A percentile compares a stretch with the other conserved stretches of the same genome.
These are phyloP conservation scores for Agrotis puta DNA, from an alignment of 2,888 invertebrate genomes.

Conservation along the genomic window DNA sequence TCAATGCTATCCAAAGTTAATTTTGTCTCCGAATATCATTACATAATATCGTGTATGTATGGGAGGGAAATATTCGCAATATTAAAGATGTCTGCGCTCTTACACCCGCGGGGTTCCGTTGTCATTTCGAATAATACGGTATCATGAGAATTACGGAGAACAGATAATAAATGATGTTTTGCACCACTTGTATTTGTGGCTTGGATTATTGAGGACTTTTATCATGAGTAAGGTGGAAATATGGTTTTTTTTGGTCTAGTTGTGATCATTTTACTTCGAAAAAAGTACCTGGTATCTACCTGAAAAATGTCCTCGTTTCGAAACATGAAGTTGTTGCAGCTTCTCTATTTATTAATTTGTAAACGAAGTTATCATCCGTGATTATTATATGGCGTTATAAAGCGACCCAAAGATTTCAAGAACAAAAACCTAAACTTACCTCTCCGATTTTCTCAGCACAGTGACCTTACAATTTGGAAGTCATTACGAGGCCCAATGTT, in stretches of 20 bases:
- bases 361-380: too few relatives aligned
- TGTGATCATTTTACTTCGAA: not conserved
- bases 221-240: not conserved
- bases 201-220: not conserved
- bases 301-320: too few relatives aligned
- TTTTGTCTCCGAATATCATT: conserved; percentile 45
- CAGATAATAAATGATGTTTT: conserved; percentile 8
- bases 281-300: too few relatives aligned
- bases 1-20: conserved; percentile 34
- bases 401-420: not conserved
- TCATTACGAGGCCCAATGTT: conserved; percentile 29
- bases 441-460: not conserved
- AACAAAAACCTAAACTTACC: not conserved
- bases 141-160: conserved; percentile 30
- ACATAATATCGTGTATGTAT: conserved; percentile 43
- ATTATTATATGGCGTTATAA: too few relatives aligned
- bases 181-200: not conserved
- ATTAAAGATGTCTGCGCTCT: conserved; percentile 53
- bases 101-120: conserved; percentile 40
- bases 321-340: not conserved
- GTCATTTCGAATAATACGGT: conserved; percentile 53
- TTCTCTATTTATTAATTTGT: not conserved
- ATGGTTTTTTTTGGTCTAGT: conserved; percentile 10
- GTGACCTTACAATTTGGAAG: conserved; percentile 18
- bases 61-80: conserved; percentile 40